phyloP scores from a whole-genome alignment of 1,140 invertebrate species.

The Drosophila parabipectinata region DNA sequence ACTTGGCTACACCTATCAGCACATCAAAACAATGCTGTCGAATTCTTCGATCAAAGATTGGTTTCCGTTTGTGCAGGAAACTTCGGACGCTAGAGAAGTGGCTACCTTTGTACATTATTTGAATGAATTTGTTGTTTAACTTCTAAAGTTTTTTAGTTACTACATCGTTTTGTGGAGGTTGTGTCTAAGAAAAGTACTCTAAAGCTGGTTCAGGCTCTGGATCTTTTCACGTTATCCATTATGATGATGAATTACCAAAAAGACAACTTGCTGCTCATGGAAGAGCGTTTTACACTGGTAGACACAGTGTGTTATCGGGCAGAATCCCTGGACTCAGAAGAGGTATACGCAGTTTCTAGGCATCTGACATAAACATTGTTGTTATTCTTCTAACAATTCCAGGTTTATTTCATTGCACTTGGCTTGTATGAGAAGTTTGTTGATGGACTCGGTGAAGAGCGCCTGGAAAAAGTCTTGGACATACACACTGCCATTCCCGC shows the following conservation, averaged over 20 bases:
- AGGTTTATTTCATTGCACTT: slow-evolving; percentile 24
- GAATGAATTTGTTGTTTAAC: neutral
- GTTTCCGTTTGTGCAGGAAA: slow-evolving; percentile 15
- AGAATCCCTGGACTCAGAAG: neutral
- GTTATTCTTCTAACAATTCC: neutral
- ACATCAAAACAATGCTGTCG: slow-evolving; percentile 13
- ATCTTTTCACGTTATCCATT: slow-evolving; percentile 36
- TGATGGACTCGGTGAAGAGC: slow-evolving; percentile 6
- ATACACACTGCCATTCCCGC: slow-evolving; percentile 31
- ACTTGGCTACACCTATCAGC: slow-evolving; percentile 9
- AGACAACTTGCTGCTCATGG: slow-evolving; percentile 8
- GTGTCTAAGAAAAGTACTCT: neutral
- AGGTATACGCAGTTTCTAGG: neutral
- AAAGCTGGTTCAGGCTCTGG: slow-evolving; percentile 4
- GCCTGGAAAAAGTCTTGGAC: slow-evolving; percentile 31
- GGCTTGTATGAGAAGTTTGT: slow-evolving; percentile 25
- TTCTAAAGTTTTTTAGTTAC: neutral
- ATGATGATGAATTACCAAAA: slow-evolving; percentile 41
- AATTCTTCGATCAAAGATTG: slow-evolving; percentile 15
- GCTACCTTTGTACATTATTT: neutral
- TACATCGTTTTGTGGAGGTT: neutral
- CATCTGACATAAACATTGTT: too few species aligned
- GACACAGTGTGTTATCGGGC: slow-evolving; percentile 17
- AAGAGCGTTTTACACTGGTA: slow-evolving; percentile 24
- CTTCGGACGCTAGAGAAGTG: slow-evolving; percentile 1